Evolutionary conservation across 2,113 vertebrate genomes (phyloP).

Genomic region (Nerophis ophidion): DNA sequence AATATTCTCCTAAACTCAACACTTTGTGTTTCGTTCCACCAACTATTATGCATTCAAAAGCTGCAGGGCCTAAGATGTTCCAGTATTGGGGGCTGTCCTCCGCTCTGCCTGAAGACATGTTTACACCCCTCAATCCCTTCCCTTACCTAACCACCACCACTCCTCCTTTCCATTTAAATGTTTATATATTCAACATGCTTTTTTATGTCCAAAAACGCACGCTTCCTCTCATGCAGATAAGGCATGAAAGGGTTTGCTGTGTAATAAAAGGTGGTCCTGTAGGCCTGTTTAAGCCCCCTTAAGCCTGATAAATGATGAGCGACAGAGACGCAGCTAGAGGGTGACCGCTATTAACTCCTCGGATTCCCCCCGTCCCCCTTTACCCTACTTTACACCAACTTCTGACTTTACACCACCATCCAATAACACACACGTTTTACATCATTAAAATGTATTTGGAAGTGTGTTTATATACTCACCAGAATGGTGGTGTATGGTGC

Average conservation of each 20-base stretch:
- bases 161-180: too few relatives aligned
- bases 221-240: slow-evolving; percentile 67
- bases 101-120: slow-evolving; percentile 55
- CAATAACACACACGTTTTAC: background rate
- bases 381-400: slow-evolving; percentile 65
- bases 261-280: slow-evolving; percentile 68
- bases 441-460: background rate
- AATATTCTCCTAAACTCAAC: too few relatives aligned
- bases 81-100: slow-evolving; percentile 51
- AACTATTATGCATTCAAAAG: too few relatives aligned
- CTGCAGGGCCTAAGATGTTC: slow-evolving; percentile 35
- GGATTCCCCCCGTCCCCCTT: slow-evolving; percentile 42
- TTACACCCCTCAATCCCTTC: background rate
- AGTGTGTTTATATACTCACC: background rate
- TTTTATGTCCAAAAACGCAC: slow-evolving; percentile 66
- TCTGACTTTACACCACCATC: background rate
- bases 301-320: slow-evolving; percentile 77
- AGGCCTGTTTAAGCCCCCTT: slow-evolving; percentile 70
- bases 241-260: slow-evolving; percentile 52
- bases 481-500: background rate
- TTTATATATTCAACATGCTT: slow-evolving; percentile 58
- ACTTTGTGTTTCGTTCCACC: too few relatives aligned
- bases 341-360: slow-evolving; percentile 76
- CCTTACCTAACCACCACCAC: too few relatives aligned
- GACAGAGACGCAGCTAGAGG: slow-evolving; percentile 73